Percentiles rank a stretch among this genome's conserved stretches.
Conservation (phyloP, 2,888 invertebrate genomes). For the Sipunculus nudus region DNA sequence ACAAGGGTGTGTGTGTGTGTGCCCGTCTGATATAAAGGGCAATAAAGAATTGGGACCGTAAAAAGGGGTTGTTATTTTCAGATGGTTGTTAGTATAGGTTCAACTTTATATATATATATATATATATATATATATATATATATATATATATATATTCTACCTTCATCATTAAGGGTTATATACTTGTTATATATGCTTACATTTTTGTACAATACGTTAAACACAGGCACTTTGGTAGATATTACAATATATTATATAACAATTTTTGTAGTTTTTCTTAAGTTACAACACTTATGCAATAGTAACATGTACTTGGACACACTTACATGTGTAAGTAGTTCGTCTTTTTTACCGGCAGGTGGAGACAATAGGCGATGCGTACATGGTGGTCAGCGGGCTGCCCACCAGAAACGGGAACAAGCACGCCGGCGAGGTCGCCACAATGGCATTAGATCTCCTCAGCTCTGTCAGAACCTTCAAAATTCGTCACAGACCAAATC, state of each 20-base stretch:
- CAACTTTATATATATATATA: conserved; percentile 16
- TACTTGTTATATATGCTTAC: not conserved
- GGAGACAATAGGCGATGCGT: conserved; percentile 38
- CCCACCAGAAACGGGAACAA: conserved; percentile 23
- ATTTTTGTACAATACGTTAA: not conserved
- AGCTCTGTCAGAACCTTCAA: conserved; percentile 25
- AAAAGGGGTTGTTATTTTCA: too few relatives aligned
- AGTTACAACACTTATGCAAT: too few relatives aligned
- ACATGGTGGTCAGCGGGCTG: conserved; percentile 37
- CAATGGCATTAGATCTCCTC: conserved; percentile 39
- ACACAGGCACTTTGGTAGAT: not conserved
- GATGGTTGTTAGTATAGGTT: too few relatives aligned
- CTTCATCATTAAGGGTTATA: not conserved
- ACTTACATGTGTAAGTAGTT: too few relatives aligned
- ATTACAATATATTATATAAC: too few relatives aligned
- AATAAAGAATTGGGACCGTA: too few relatives aligned
- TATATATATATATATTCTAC: not conserved
- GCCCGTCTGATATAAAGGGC: too few relatives aligned
- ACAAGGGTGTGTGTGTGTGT: too few relatives aligned
- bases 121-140: conserved; percentile 14
- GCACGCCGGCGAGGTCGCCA: conserved; percentile 40
- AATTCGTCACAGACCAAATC: conserved; percentile 32
- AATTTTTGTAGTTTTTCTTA: too few relatives aligned
- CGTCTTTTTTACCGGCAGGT: conserved; percentile 11
- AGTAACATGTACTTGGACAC: too few relatives aligned